Base-by-base conservation (phyloP, 2,113 vertebrate genomes). In the Baryphthengus martii region DNA sequence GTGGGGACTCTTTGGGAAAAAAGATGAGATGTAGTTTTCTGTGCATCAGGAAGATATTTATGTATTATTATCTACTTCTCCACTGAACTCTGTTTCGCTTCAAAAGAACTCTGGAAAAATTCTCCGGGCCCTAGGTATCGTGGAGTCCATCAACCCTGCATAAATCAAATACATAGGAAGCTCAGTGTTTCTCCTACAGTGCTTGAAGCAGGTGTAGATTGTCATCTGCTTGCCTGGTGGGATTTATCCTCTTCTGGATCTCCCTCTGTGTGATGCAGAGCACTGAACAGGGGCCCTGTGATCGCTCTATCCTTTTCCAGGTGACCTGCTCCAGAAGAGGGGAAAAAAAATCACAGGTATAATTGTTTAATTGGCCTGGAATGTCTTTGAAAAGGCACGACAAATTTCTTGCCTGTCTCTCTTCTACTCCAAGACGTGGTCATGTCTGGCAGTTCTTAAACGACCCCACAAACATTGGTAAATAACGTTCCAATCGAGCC, bases 401-500 rank as follows among this genome's bases (percentile, higher is more conserved):
- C 55, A 45, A 44, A 42, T 37, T 47, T 73, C 18, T 52, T 68
- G 2, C 7, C 5, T 52, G 7, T 39, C 26, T 74, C 28, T 13
- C 31, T 63, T 52, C 42, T 28, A 8, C 11, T 50, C 20, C 20
- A 5, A 63, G 1, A 0, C 2, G 4, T 62, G 10, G 9, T 80
- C 10, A 3, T 40, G 44, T 47, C 45, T 78, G n/a, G 6, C 23
- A 76, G 44, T 25, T 68, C 37, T 56, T 66, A 75, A 78, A 25
- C 13, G 35, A 5, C 33, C 9, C 29, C 17, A 33, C 13, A 47
- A 15, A 65, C 16, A 13, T 11, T 58, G 33, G 31, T 20, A 82
- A 93, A 82, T 18, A 84, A 53, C 0, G 0, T 3, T 75, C 11
- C 35, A 40, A 3, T 18, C 42, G 17, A 89, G 77, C 59, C 49